Percentiles rank a stretch among this genome's conserved stretches.
Conservation (phyloP, 2,797 vertebrate species). For the Chelonia mydas region DNA sequence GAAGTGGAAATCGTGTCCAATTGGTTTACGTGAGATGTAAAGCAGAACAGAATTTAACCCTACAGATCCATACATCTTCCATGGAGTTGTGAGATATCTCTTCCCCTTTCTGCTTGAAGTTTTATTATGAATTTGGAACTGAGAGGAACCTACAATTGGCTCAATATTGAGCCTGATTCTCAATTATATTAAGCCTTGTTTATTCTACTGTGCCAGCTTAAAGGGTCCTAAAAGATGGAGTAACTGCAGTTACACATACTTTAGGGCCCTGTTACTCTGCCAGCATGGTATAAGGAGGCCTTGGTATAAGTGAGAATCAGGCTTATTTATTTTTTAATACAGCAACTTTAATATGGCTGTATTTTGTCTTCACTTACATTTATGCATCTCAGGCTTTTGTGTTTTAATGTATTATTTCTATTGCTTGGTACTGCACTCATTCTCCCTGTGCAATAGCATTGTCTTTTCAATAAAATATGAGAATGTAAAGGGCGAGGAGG, state of each 20-base stretch:
- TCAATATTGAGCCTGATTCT: conserved; percentile 36
- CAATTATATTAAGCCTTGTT: conserved; percentile 34
- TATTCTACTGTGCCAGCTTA: conserved; percentile 39
- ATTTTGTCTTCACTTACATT: conserved; percentile 54
- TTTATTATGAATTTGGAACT: conserved; percentile 5
- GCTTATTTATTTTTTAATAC: conserved; percentile 61
- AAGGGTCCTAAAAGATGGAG: conserved; percentile 50
- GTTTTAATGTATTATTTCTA: conserved; percentile 41
- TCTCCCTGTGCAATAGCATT: conserved; percentile 7
- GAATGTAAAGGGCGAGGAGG: neutral
- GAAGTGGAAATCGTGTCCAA: neutral
- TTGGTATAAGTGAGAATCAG: conserved; percentile 51
- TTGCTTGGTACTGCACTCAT: conserved; percentile 10
- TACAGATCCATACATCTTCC: accelerated
- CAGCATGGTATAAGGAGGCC: conserved; percentile 14
- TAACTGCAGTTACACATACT: conserved; percentile 49
- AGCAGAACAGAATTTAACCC: neutral
- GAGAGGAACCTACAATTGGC: neutral
- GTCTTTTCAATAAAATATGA: conserved; percentile 72
- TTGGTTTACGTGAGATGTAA: neutral
- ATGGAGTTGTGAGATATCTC: neutral
- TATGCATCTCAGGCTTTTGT: conserved; percentile 29
- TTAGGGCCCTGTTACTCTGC: conserved; percentile 43
- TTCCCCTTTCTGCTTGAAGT: neutral
- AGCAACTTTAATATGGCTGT: conserved; percentile 44